These are phyloP conservation scores for Apocrypta bakeri DNA, from an alignment of 1,140 invertebrate species.

Conservation along the genomic window DNA sequence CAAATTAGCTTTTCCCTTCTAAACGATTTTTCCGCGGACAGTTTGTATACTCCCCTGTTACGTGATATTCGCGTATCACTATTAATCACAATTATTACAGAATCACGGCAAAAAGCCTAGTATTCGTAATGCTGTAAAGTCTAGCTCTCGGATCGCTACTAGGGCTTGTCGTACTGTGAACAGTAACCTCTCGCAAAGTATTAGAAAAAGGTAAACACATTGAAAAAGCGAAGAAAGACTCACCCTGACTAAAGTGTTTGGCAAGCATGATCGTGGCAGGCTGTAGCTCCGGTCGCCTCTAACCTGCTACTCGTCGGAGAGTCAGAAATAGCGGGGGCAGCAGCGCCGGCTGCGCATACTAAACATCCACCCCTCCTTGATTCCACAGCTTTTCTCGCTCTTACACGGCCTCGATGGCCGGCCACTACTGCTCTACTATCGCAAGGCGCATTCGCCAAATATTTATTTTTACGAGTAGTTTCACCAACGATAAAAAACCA, in stretches of 20 bases:
- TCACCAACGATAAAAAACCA: neutral
- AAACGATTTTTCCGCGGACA: too few relatives aligned
- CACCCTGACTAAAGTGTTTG: slow-evolving; percentile 69
- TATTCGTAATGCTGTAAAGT: too few relatives aligned
- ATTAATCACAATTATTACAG: neutral
- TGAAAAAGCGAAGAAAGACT: slow-evolving; percentile 51
- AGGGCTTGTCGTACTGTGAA: too few relatives aligned
- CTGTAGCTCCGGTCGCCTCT: neutral
- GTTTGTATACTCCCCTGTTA: too few relatives aligned
- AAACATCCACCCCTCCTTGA: slow-evolving; percentile 55
- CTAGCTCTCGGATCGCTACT: too few relatives aligned
- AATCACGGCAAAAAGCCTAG: neutral
- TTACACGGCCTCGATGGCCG: too few relatives aligned
- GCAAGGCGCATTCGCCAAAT: neutral
- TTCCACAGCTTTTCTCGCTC: neutral
- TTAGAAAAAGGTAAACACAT: too few relatives aligned
- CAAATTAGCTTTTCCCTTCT: too few relatives aligned
- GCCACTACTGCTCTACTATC: neutral
- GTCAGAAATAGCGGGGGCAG: neutral
- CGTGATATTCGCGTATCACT: too few relatives aligned
- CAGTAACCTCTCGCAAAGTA: too few relatives aligned
- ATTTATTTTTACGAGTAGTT: too few relatives aligned
- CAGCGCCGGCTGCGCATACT: slow-evolving; percentile 41
- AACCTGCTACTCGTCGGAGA: neutral
- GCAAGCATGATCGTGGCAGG: slow-evolving; percentile 64